phyloP scores from a whole-genome alignment of 2,113 vertebrate genomes.

The Tragulus kanchil region DNA sequence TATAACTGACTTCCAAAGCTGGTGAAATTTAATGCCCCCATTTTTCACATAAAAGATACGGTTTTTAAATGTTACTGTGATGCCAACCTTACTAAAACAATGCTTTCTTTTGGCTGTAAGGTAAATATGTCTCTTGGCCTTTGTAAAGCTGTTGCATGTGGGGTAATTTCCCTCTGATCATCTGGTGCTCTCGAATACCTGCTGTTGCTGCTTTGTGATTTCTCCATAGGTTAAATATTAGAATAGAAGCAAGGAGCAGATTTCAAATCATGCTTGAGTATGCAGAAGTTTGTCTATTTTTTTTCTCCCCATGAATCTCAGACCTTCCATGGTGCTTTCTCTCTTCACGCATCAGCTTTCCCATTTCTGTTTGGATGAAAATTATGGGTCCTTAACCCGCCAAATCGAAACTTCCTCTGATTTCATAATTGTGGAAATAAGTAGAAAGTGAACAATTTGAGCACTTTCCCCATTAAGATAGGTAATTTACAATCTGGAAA shows the following conservation, averaged over 20 bases:
- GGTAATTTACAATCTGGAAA: not conserved
- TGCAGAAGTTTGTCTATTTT: constrained; percentile 88
- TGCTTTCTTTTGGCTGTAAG: constrained; percentile 92
- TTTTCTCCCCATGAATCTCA: not conserved
- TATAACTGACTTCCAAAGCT: constrained; percentile 91
- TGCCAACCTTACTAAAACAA: constrained; percentile 89
- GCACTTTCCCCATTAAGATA: constrained; percentile 12
- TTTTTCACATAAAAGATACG: constrained; percentile 93
- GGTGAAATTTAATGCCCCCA: constrained; percentile 89
- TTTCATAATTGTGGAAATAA: constrained; percentile 46
- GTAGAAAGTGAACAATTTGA: constrained; percentile 37
- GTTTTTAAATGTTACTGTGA: constrained; percentile 89
- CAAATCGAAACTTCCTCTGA: constrained; percentile 48
- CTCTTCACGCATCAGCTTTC: constrained; percentile 66
- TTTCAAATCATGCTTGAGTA: constrained; percentile 85
- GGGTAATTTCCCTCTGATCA: constrained; percentile 92
- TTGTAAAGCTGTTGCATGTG: constrained; percentile 93
- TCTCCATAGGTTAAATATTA: constrained; percentile 89
- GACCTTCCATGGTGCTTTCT: constrained; percentile 18
- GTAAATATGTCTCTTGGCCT: constrained; percentile 91
- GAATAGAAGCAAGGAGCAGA: constrained; percentile 85
- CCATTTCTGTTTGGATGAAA: constrained; percentile 66
- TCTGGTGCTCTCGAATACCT: constrained; percentile 91
- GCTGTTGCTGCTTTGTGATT: constrained; percentile 95
- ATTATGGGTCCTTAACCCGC: constrained; percentile 22